phyloP scores from a whole-genome alignment of 2,113 vertebrate species.

The Sylvilagus bachmani region DNA sequence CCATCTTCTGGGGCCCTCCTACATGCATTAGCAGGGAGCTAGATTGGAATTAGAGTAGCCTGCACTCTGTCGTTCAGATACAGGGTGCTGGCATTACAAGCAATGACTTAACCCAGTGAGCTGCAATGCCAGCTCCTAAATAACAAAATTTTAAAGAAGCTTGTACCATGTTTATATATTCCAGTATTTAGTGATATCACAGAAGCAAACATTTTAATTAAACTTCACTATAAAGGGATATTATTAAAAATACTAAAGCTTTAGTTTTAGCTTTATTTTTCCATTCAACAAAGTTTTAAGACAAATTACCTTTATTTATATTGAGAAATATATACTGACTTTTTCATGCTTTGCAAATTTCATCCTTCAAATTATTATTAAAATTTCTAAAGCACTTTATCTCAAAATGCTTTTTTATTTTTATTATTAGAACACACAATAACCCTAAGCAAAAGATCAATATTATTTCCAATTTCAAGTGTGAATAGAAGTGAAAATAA shows the following conservation, averaged over 20 bases:
- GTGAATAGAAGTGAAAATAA: conserved; percentile 5
- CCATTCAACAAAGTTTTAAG: background rate
- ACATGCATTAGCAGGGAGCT: no score
- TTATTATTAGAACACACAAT: background rate
- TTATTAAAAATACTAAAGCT: background rate
- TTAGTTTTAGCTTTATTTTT: background rate
- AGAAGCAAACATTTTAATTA: conserved; percentile 11
- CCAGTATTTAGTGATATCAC: background rate
- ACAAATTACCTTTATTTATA: background rate
- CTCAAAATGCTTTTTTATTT: background rate
- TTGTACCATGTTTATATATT: background rate
- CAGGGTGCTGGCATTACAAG: no score
- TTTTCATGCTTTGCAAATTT: background rate
- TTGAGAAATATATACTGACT: background rate
- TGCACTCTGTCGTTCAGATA: no score
- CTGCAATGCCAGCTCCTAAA: no score
- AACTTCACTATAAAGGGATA: background rate
- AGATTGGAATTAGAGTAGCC: no score
- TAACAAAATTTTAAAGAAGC: background rate
- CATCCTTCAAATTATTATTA: background rate
- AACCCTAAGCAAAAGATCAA: conserved; percentile 6
- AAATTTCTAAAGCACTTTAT: background rate
- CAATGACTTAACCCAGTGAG: no score
- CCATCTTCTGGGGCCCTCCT: no score
- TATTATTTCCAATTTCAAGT: background rate